Conservation (phyloP, 2,888 invertebrate genomes). For the Osmoderma eremita region DNA sequence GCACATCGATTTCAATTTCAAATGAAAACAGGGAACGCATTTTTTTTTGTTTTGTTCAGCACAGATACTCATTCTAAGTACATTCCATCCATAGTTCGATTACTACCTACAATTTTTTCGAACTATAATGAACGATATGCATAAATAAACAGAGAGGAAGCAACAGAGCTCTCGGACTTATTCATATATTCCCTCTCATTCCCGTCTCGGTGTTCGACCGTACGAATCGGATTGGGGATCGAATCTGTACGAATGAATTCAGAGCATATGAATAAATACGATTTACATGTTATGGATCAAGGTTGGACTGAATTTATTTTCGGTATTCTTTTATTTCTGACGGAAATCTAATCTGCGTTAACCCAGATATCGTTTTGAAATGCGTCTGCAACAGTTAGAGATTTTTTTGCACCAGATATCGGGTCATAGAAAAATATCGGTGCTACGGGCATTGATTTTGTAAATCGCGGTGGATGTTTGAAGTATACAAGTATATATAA, state of each 20-base stretch:
- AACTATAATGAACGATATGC: background rate
- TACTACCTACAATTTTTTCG: background rate
- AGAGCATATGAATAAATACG: constrained; percentile 24
- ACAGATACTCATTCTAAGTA: background rate
- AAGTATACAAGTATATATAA: too few species aligned
- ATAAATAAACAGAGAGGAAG: too few species aligned
- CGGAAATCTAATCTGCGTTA: constrained; percentile 37
- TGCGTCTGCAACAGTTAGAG: constrained; percentile 30
- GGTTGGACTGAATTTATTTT: constrained; percentile 35
- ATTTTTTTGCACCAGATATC: constrained; percentile 29
- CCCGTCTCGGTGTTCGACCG: background rate
- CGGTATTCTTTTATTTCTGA: constrained; percentile 37
- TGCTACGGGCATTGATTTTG: background rate
- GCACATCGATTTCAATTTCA: constrained; percentile 10
- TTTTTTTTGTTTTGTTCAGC: background rate
- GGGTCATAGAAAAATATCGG: constrained; percentile 16
- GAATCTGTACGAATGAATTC: constrained; percentile 9
- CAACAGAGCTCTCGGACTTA: too few species aligned
- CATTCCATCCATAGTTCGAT: constrained; percentile 10
- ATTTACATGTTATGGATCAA: constrained; percentile 36
- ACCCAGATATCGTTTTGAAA: constrained; percentile 36
- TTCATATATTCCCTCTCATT: background rate
- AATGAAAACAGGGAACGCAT: background rate
- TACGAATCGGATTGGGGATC: background rate
- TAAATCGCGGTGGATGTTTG: too few species aligned